These are phyloP conservation scores for Aphelocoma californica DNA, from an alignment of 2,797 vertebrate genomes.

Conservation along the genomic window DNA sequence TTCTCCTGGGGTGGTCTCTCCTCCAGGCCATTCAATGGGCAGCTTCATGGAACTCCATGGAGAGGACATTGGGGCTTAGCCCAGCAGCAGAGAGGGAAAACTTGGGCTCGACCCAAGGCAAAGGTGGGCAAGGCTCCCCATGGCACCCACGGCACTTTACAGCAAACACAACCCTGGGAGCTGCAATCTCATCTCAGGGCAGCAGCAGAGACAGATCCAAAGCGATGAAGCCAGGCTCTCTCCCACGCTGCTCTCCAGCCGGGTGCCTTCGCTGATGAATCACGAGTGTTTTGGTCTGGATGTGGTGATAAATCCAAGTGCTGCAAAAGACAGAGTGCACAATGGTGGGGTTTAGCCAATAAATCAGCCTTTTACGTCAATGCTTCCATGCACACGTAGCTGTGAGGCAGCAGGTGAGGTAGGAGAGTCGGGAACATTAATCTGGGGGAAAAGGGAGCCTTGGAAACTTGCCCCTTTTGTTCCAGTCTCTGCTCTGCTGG, in stretches of 20 bases:
- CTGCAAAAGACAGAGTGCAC: not conserved
- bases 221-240: not conserved
- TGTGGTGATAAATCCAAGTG: not conserved
- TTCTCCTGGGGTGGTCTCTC: not conserved
- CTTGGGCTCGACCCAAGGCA: no score
- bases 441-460: not conserved
- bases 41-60: not conserved
- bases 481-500: not conserved
- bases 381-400: not conserved
- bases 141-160: accelerated
- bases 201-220: not conserved
- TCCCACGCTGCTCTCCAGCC: not conserved
- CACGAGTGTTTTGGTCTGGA: not conserved
- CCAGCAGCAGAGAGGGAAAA: not conserved
- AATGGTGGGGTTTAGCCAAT: not conserved
- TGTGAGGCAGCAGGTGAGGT: not conserved
- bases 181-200: not conserved
- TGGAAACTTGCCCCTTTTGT: constrained; percentile 20
- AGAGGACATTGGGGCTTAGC: not conserved
- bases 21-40: not conserved
- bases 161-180: not conserved
- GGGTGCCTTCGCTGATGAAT: not conserved
- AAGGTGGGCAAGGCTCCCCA: not conserved
- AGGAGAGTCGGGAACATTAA: not conserved
- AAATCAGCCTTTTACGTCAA: not conserved